Conservation (phyloP, 2,113 vertebrate genomes). For the Oryzias javanicus region DNA sequence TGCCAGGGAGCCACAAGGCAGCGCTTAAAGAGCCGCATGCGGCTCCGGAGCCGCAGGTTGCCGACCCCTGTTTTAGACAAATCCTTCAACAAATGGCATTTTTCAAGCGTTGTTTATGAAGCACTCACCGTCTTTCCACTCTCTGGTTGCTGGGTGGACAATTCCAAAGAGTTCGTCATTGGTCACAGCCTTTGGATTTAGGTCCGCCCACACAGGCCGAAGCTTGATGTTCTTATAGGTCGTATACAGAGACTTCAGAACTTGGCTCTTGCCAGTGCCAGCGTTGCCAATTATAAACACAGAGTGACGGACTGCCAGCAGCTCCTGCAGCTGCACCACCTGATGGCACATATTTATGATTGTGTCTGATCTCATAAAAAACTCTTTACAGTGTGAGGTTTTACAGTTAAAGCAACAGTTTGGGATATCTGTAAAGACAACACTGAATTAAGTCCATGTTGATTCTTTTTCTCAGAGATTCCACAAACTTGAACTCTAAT, state of each 20-base stretch:
- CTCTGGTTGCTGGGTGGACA: conserved; percentile 82
- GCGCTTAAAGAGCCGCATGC: too few species aligned
- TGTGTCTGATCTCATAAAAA: too few species aligned
- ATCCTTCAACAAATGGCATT: neutral
- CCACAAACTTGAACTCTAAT: too few species aligned
- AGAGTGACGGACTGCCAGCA: conserved; percentile 89
- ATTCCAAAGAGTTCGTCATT: conserved; percentile 73
- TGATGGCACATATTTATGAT: conserved; percentile 45
- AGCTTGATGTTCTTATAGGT: conserved; percentile 90
- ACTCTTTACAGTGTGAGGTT: too few species aligned
- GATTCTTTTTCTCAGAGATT: too few species aligned
- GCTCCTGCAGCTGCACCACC: conserved; percentile 95
- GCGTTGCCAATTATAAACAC: conserved; percentile 93
- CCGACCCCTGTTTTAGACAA: neutral
- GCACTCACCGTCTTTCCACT: conserved; percentile 92
- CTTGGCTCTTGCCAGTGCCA: conserved; percentile 92
- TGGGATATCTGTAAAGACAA: too few species aligned
- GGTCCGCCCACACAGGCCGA: conserved; percentile 88
- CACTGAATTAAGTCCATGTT: too few species aligned
- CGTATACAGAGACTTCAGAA: conserved; percentile 86
- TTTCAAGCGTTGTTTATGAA: neutral
- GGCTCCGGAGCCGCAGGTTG: too few species aligned
- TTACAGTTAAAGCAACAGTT: too few species aligned
- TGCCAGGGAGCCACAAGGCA: too few species aligned
- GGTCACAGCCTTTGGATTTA: conserved; percentile 75